Evolutionary conservation across 2,797 vertebrate genomes (phyloP).

Genomic region (Semaprochilodus insignis): DNA sequence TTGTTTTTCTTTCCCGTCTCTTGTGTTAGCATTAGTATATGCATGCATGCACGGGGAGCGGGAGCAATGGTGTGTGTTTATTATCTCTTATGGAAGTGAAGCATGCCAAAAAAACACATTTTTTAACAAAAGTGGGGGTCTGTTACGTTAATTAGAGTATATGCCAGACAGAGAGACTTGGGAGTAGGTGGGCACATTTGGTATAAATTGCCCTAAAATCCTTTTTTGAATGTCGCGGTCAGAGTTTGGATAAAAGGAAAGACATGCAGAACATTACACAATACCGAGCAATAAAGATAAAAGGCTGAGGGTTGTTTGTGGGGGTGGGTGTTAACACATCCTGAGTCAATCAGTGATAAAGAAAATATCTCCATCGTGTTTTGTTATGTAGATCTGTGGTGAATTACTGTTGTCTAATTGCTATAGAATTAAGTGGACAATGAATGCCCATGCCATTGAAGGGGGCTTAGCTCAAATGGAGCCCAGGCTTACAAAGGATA

Average conservation of each 20-base stretch:
- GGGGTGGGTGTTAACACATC: slow-evolving; percentile 5
- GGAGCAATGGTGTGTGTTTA: slow-evolving; percentile 15
- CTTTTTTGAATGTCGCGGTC: neutral
- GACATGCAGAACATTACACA: neutral
- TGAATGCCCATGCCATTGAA: neutral
- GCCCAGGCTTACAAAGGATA: neutral
- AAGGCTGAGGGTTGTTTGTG: neutral
- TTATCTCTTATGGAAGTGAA: slow-evolving; percentile 44
- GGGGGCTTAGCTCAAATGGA: neutral
- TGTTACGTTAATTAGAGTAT: slow-evolving; percentile 67
- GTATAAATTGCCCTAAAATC: neutral
- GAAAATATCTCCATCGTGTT: neutral
- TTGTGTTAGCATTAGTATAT: slow-evolving; percentile 25
- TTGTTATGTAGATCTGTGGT: neutral
- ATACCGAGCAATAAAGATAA: slow-evolving; percentile 27
- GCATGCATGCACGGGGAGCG: slow-evolving; percentile 6
- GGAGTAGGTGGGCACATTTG: slow-evolving; percentile 7
- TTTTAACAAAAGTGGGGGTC: slow-evolving; percentile 62
- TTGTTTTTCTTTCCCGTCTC: neutral
- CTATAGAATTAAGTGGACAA: slow-evolving; percentile 11
- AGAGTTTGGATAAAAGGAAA: neutral
- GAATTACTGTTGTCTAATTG: neutral
- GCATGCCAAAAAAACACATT: slow-evolving; percentile 56
- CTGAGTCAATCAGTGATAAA: neutral
- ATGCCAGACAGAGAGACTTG: slow-evolving; percentile 44